Evolutionary conservation across 2,113 vertebrate genomes (phyloP).

Genomic region (Phalacrocorax brasilianus): DNA sequence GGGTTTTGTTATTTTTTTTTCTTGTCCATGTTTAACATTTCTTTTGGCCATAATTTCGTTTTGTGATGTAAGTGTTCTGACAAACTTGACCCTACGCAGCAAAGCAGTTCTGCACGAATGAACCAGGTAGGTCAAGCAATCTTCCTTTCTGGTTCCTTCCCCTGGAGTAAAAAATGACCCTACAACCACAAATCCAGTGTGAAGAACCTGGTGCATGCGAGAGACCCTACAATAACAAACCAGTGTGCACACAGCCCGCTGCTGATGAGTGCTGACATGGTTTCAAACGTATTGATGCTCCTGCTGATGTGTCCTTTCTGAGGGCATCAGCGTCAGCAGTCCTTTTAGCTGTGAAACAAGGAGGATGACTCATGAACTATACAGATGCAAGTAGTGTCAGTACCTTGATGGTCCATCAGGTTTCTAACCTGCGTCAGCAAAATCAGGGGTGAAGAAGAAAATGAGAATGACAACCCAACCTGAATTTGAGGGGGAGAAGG

Average conservation of each 20-base stretch:
- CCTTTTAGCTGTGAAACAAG: neutral
- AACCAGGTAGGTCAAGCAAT: conserved; percentile 13
- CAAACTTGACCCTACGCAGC: neutral
- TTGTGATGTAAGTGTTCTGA: conserved; percentile 11
- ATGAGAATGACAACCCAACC: neutral
- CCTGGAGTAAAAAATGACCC: neutral
- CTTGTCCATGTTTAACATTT: neutral
- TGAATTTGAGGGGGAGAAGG: neutral
- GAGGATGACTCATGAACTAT: conserved; percentile 12
- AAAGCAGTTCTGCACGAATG: conserved; percentile 25
- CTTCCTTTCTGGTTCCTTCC: neutral
- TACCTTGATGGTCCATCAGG: neutral
- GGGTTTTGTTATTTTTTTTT: neutral
- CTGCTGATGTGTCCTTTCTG: conserved; percentile 14
- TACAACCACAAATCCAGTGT: neutral
- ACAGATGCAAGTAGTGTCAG: neutral
- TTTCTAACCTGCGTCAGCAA: conserved; percentile 4
- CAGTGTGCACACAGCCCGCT: neutral
- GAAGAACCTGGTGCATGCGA: neutral
- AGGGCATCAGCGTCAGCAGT: neutral
- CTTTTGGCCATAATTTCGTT: neutral
- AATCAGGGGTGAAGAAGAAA: neutral
- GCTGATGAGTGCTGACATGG: neutral
- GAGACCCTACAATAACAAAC: neutral
- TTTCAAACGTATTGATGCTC: neutral